Evolutionary conservation across 2,113 vertebrate genomes (phyloP).

Genomic region (Ptilorrhoa leucosticta): DNA sequence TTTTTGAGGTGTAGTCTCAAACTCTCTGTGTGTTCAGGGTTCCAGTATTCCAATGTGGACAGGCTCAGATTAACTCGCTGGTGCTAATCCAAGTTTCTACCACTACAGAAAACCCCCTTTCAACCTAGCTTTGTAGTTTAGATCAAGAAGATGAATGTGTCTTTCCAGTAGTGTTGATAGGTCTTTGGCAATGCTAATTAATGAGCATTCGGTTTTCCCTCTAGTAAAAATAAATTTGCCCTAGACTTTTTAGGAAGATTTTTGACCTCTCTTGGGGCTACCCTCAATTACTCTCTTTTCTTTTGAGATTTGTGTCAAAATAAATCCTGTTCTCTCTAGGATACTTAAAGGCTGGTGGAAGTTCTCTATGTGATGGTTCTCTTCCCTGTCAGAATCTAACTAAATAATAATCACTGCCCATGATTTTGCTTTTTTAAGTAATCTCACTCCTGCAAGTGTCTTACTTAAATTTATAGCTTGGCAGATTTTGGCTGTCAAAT

Average conservation of each 20-base stretch:
- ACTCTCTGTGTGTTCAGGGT: background rate
- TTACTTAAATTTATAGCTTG: background rate
- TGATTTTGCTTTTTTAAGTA: background rate
- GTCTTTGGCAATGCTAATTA: background rate
- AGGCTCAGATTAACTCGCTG: background rate
- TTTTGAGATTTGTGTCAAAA: background rate
- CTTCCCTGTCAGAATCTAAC: background rate
- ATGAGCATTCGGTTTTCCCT: background rate
- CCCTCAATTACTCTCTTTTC: background rate
- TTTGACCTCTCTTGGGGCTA: background rate
- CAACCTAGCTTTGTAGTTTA: background rate
- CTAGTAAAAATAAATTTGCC: background rate
- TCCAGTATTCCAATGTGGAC: background rate
- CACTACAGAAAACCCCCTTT: background rate
- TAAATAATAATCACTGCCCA: background rate
- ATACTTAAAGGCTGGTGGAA: background rate
- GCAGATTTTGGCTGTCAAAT: background rate
- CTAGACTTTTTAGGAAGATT: background rate
- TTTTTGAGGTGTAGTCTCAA: background rate
- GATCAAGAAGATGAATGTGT: background rate
- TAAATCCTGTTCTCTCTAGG: background rate
- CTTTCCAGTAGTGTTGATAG: background rate
- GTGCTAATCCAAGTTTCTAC: background rate
- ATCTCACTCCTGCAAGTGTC: background rate
- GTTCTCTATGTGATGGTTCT: background rate